Base-by-base conservation (phyloP, 1,140 invertebrate genomes). In the Drosophila equinoxialis region DNA sequence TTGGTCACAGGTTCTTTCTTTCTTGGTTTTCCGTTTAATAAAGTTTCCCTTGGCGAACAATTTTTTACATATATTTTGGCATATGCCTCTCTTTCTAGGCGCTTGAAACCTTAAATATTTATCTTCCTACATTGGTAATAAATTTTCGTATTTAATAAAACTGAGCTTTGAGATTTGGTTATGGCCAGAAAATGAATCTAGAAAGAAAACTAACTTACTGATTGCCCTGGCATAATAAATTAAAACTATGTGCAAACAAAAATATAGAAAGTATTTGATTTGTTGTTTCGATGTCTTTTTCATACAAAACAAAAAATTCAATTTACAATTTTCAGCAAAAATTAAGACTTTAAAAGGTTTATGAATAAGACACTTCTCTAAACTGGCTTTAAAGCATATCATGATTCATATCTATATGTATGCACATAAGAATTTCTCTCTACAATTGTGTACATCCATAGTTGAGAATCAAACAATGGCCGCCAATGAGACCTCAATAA, bases 1-100 rank as follows among this genome's bases (percentile, higher is more conserved):
- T 51, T 68, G 73, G 39, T 62, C 73, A 20, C 73, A 74, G 58
- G 66, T 70, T 77, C 45, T 70, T 26, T 37, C 26, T 55, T 63
- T 48, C n/a, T 51, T 7, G 6, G 37, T 57, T 23, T 59, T 3
- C 17, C 35, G 35, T n/a, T 20, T 51, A 51, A 20, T 51, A 51
- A 51, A 51, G 4, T 4, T 33, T 39, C 51, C 17, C 10, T 13
- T 35, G 17, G 33, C 41, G 6, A 5, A 6, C 17, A 6, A 30
- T 6, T 26, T 64, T 17, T 51, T 51, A 6, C 33, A n/a, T 11
- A 54, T 13, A 20, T 48, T 48, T 48, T 1, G 7, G 37, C 37
- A 11, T 39, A 11, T 10, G 8, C 37, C 55, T 57, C 23, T 37
- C 20, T 33, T n/a, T 1, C 41, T 7, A 13, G 13, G 30, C 8